Percentiles rank a stretch among this genome's conserved stretches.
Evolutionary conservation across 2,888 invertebrate genomes (phyloP).

Genomic region (Caenorhabditis sp.): DNA sequence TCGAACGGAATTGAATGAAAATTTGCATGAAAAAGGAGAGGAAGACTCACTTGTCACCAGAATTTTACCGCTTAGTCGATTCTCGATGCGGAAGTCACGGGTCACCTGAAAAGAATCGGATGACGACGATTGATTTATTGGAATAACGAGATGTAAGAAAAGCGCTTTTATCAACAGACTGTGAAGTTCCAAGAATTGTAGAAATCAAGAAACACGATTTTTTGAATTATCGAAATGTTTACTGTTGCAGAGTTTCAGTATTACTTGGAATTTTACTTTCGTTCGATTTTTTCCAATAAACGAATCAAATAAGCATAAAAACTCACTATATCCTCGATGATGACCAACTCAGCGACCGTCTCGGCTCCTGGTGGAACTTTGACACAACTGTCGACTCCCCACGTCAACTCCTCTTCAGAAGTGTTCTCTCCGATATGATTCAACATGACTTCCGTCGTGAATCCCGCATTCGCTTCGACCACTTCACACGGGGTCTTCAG

Average conservation of each 20-base stretch:
- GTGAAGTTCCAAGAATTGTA: too few relatives aligned
- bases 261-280: too few relatives aligned
- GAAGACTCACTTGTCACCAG: constrained; percentile 72
- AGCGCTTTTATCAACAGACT: too few relatives aligned
- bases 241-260: too few relatives aligned
- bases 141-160: neutral
- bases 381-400: constrained; percentile 84
- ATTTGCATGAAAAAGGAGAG: constrained; percentile 56
- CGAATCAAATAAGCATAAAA: neutral
- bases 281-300: too few relatives aligned
- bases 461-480: constrained; percentile 84
- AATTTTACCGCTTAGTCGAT: constrained; percentile 83
- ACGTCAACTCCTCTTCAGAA: constrained; percentile 82
- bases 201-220: too few relatives aligned
- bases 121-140: constrained; percentile 7
- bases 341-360: constrained; percentile 83
- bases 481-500: constrained; percentile 84
- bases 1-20: constrained; percentile 16
- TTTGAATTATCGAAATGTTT: too few relatives aligned
- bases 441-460: constrained; percentile 83
- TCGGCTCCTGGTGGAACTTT: constrained; percentile 83
- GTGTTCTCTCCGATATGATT: constrained; percentile 83
- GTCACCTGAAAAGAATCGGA: constrained; percentile 69
- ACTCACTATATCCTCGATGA: constrained; percentile 81
- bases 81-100: constrained; percentile 83